phyloP scores from a whole-genome alignment of 2,888 invertebrate genomes.

The Cosmorhoe ocellata region DNA sequence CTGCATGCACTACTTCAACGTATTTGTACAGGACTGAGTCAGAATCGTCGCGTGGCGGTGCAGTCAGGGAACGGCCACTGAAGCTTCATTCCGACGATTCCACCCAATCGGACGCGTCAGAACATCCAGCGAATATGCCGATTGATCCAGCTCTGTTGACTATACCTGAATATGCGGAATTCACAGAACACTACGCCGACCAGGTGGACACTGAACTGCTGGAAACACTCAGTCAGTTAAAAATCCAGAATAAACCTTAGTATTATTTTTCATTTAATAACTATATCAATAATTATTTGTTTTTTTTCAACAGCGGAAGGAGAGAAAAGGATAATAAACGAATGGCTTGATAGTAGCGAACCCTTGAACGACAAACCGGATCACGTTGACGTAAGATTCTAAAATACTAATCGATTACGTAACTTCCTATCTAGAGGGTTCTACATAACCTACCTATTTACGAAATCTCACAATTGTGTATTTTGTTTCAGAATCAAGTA shows the following conservation, averaged over 20 bases:
- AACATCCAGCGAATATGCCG: constrained; percentile 4
- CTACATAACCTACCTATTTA: no score
- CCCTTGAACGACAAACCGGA: neutral
- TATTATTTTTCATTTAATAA: no score
- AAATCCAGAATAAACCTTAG: neutral
- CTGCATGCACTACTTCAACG: constrained; percentile 11
- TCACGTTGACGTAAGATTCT: constrained; percentile 10
- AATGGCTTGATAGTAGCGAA: constrained; percentile 20
- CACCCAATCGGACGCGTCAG: constrained; percentile 4
- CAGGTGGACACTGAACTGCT: constrained; percentile 1
- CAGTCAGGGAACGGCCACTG: neutral
- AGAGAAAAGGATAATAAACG: constrained; percentile 17
- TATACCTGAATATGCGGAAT: constrained; percentile 2
- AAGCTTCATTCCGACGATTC: constrained; percentile 11
- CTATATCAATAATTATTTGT: neutral
- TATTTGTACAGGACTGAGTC: constrained; percentile 7
- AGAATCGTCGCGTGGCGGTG: constrained; percentile 6
- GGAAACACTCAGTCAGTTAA: constrained; percentile 26
- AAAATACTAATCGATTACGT: no score
- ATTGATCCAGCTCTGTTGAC: constrained; percentile 7
- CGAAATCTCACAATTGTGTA: no score
- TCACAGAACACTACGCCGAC: neutral
- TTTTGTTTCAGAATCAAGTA: constrained; percentile 23
- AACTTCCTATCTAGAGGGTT: no score
- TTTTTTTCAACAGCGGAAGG: constrained; percentile 21